A percentile compares a stretch with the other conserved stretches of the same genome.
Evolutionary conservation across 2,113 vertebrate genomes (phyloP).

Genomic region (Ornithorhynchus anatinus): DNA sequence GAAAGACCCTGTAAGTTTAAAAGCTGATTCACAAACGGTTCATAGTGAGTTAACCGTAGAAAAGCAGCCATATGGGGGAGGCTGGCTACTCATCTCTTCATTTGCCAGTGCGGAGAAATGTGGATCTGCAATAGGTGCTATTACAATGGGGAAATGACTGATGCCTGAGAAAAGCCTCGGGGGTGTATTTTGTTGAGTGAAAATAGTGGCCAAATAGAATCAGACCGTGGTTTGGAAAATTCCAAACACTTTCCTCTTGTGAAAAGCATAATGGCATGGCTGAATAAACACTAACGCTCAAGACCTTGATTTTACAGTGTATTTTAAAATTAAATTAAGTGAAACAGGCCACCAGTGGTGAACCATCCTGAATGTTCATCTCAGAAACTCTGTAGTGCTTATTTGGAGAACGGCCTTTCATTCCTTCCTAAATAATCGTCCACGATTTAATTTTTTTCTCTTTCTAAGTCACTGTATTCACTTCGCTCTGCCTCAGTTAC

Average conservation of each 20-base stretch:
- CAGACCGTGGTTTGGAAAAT: background rate
- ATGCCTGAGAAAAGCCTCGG: background rate
- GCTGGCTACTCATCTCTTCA: background rate
- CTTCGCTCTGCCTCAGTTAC: too few relatives aligned
- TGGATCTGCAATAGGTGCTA: background rate
- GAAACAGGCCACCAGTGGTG: background rate
- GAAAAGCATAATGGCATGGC: background rate
- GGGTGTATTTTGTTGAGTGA: background rate
- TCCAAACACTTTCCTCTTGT: background rate
- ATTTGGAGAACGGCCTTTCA: too few relatives aligned
- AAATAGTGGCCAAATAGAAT: background rate
- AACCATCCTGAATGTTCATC: too few relatives aligned
- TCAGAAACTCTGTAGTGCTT: too few relatives aligned
- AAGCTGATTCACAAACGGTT: constrained; percentile 12
- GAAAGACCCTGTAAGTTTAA: background rate
- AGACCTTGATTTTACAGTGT: background rate
- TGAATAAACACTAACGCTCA: background rate
- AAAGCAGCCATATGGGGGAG: background rate
- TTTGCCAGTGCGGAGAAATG: background rate
- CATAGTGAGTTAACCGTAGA: too few relatives aligned
- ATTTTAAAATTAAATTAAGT: background rate
- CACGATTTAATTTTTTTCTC: too few relatives aligned
- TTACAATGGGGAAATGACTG: background rate
- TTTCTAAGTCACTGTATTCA: too few relatives aligned
- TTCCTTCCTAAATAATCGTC: too few relatives aligned